These are phyloP conservation scores for Zalophus californianus DNA, from an alignment of 2,797 vertebrate genomes.

Conservation along the genomic window DNA sequence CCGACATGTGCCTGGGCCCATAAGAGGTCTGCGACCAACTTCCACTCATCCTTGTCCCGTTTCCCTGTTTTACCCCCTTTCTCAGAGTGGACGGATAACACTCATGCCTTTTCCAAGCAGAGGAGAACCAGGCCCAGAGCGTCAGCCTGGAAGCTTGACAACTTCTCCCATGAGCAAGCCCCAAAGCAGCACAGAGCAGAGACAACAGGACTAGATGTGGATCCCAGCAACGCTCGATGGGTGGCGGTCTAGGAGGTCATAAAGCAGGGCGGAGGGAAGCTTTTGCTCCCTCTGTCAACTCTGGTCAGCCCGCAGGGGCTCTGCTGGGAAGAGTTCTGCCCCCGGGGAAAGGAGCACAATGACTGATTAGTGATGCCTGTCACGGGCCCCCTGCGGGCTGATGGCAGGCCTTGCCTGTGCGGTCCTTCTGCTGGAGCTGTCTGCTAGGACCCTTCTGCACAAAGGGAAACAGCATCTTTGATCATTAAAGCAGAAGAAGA, in stretches of 20 bases:
- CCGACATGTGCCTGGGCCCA: background rate
- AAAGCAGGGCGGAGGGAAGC: rapidly evolving
- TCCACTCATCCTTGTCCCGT: rapidly evolving
- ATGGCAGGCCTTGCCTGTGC: rapidly evolving
- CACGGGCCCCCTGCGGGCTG: rapidly evolving
- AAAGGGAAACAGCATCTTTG: background rate
- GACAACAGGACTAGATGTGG: rapidly evolving
- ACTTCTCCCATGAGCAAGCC: background rate
- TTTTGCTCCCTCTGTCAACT: too few species aligned
- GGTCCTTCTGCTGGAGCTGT: background rate
- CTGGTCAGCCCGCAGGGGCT: background rate
- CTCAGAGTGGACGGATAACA: background rate
- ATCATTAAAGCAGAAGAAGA: background rate
- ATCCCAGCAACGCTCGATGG: rapidly evolving
- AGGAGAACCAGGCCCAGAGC: rapidly evolving
- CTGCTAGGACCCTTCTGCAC: background rate
- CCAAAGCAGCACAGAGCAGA: background rate
- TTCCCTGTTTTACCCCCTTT: background rate
- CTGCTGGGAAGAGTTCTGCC: background rate
- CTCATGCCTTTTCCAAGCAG: background rate
- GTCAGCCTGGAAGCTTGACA: background rate
- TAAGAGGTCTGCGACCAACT: rapidly evolving
- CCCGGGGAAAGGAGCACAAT: background rate
- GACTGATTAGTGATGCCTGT: background rate
- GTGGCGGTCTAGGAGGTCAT: too few species aligned